Evolutionary conservation across 92 coral and sea anemone genomes (phyloP), one percentile per base, ranked within the genome.

Genomic region (Hydrozoanthus gracilis): DNA sequence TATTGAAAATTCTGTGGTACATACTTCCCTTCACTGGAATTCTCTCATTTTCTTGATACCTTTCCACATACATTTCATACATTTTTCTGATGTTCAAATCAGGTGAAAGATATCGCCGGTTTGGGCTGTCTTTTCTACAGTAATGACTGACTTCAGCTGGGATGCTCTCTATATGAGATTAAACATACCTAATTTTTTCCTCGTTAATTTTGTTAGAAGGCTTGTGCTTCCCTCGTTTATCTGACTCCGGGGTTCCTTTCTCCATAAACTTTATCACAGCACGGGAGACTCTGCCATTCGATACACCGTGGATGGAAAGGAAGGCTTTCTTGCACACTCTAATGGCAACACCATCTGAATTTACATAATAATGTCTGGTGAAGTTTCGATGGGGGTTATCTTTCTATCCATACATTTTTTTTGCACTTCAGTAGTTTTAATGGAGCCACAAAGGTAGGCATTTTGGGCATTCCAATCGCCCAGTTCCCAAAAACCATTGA

Each of bases 401-500:
- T 77, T 68, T 78, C 73, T 87, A 78, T 87, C 84, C 85, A 78
- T 87, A 86, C 86, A 78, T 78, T 87, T 83, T 87, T 83, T 82
- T 83, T 78, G 80, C 75, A 87, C 78, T 77, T 74, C 62, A 7
- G 78, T 87, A 77, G 83, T 54, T 87, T 87, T 78, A 67, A 87
- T 83, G 76, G 73, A 78, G 82, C 86, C 90, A 78, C 90, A 79
- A 78, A 87, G 76, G 90, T 69, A 79, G 86, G 86, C 90, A 87
- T 79, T 87, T 75, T 87, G 85, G 72, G 89, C 89, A 87, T 62
- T 87, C 90, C 86, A 87, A 79, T 87, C 90, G 74, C 90, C 90
- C 73, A 87, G 75, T 70, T 87, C 90, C 86, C 86, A 87, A 79
- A 87, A 78, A 87, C 90, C 90, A 68, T 46, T 77, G 60, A 78